Percentiles rank a stretch among this genome's conserved stretches.
These are phyloP conservation scores for Nomada fucata DNA, from an alignment of 2,888 invertebrate genomes.

Conservation along the genomic window DNA sequence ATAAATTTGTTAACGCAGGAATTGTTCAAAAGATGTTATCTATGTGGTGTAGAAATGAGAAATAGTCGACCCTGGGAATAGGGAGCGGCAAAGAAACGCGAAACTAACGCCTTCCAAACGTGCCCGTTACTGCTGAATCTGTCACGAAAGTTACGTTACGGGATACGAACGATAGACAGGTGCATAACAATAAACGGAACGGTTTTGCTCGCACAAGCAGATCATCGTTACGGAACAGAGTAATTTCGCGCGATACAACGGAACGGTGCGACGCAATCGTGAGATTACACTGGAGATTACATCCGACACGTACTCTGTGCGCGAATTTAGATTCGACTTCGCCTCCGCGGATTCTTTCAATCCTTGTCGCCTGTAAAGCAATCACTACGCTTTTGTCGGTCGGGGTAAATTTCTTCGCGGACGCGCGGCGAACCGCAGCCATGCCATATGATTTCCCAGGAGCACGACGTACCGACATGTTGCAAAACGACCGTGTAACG, in stretches of 20 bases:
- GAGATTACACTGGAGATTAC: conserved; percentile 1
- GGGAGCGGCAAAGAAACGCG: too few species aligned
- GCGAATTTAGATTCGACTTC: conserved; percentile 14
- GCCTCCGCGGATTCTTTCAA: conserved; percentile 48
- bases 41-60: too few species aligned
- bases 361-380: conserved; percentile 56
- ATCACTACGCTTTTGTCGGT: conserved; percentile 62
- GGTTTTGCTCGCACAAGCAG: neutral
- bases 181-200: neutral
- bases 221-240: too few species aligned
- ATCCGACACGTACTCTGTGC: neutral
- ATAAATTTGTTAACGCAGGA: too few species aligned
- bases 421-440: conserved; percentile 26
- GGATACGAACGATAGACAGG: neutral
- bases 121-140: too few species aligned
- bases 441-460: conserved; percentile 69
- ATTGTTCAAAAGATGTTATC: too few species aligned
- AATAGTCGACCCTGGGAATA: too few species aligned
- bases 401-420: conserved; percentile 62
- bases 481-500: conserved; percentile 52
- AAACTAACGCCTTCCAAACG: too few species aligned
- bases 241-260: neutral
- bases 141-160: too few species aligned
- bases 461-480: conserved; percentile 59
- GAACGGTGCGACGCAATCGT: conserved; percentile 3